Percentiles rank a stretch among this genome's conserved stretches.
Evolutionary conservation across 2,113 vertebrate species (phyloP).

Genomic region (Zosterops pallidus): DNA sequence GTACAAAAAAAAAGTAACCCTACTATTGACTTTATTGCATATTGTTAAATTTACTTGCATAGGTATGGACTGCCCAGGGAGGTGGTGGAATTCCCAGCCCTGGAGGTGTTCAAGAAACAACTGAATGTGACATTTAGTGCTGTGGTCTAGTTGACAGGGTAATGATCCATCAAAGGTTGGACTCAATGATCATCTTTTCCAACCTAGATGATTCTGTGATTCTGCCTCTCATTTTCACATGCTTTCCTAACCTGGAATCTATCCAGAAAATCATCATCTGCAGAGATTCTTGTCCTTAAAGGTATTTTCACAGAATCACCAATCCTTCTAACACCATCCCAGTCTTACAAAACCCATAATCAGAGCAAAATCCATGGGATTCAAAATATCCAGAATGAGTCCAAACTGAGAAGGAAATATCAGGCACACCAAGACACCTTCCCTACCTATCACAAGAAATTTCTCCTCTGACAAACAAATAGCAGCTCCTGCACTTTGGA

Average conservation of each 20-base stretch:
- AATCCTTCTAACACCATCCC: neutral
- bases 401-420: neutral
- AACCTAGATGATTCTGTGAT: neutral
- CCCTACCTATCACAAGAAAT: neutral
- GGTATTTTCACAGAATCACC: neutral
- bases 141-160: neutral
- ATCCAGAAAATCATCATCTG: neutral
- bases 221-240: neutral
- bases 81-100: neutral
- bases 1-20: neutral
- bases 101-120: neutral
- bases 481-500: neutral
- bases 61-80: neutral
- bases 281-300: neutral
- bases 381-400: neutral
- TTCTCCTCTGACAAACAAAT: neutral
- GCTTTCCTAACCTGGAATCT: neutral
- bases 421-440: neutral
- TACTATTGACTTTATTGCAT: neutral
- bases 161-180: neutral
- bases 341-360: neutral
- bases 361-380: neutral
- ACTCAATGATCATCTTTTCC: neutral
- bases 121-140: neutral
- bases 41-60: neutral